Evolutionary conservation across 2,888 invertebrate genomes (phyloP), one percentile per base, ranked within the genome.

Genomic region (Automeris io): DNA sequence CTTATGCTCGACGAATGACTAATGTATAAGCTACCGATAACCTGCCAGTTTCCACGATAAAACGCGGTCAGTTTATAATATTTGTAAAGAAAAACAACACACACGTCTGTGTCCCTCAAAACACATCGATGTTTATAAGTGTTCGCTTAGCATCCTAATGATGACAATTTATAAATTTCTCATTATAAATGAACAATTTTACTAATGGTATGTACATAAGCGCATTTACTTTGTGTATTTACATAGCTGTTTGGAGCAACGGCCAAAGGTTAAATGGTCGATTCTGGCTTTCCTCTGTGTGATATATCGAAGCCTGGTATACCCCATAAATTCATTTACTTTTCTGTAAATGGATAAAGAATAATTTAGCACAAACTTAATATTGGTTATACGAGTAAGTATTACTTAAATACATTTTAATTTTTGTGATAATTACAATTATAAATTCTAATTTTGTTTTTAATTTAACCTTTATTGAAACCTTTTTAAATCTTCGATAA

Each of bases 41-140:
- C 74, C 74, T 67, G 49, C n/a, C n/a, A n/a, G n/a, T n/a, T n/a
- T n/a, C 24, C n/a, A 36, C 52, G 57, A 62, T 61, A 61, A 52
- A 45, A 43, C 45, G 44, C 45, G 21, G 51, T 50, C 35, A 38
- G 39, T 33, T 45, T 32, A 41, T 43, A 29, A 16, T 29, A 16
- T 16, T 46, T 35, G 32, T 32, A 39, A 41, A 53, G 55, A 56
- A 57, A 61, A 62, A 49, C 44, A 62, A 61, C 64, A 57, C n/a
- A n/a, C n/a, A n/a, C n/a, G n/a, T n/a, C n/a, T n/a, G n/a, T n/a
- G n/a, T n/a, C n/a, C n/a, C n/a, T n/a, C n/a, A n/a, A n/a, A n/a
- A 61, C 54, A 53, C 47, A n/a, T 9, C 29, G 16, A 29, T 29
- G 29, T 16, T 8, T 16, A 29, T 29, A 29, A 8, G 3, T 9